Percentiles rank a stretch among this genome's conserved stretches.
Conservation (phyloP, 2,113 vertebrate species). For the Gallinago undulata region DNA sequence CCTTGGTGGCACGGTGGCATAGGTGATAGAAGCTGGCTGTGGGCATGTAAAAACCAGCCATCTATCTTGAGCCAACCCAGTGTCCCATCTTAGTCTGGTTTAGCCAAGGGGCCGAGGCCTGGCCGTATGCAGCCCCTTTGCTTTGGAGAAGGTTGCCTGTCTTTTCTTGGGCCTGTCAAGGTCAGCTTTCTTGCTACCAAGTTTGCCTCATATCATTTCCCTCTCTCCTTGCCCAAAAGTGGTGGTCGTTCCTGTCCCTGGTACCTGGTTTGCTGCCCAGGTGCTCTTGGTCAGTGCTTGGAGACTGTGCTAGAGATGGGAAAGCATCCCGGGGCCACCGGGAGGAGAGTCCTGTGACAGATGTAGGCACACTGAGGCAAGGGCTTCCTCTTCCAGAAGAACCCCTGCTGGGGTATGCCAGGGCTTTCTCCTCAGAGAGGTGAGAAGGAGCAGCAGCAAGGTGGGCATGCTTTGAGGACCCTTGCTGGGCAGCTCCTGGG, state of each 20-base stretch:
- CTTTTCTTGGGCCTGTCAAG: background rate
- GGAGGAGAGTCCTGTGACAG: background rate
- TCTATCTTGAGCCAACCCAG: background rate
- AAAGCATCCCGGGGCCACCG: background rate
- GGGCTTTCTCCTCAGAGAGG: background rate
- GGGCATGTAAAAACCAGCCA: no score
- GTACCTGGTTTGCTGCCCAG: background rate
- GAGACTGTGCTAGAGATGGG: fast-evolving
- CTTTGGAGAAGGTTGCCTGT: background rate
- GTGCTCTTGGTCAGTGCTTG: fast-evolving
- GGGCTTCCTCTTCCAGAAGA: background rate
- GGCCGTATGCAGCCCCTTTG: background rate
- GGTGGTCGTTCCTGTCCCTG: background rate
- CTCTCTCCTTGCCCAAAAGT: background rate
- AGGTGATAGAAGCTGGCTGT: background rate
- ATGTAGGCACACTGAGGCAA: background rate
- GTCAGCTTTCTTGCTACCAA: background rate
- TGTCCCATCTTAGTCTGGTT: background rate
- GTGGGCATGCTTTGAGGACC: fast-evolving
- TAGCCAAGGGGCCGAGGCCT: background rate
- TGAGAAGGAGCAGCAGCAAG: background rate
- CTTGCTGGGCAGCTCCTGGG: background rate
- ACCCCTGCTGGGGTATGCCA: fast-evolving
- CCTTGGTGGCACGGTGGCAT: background rate
- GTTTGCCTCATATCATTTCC: background rate